Evolutionary conservation across 2,888 invertebrate genomes (phyloP), one percentile per base, ranked within the genome.

Genomic region (Graphium colonna): DNA sequence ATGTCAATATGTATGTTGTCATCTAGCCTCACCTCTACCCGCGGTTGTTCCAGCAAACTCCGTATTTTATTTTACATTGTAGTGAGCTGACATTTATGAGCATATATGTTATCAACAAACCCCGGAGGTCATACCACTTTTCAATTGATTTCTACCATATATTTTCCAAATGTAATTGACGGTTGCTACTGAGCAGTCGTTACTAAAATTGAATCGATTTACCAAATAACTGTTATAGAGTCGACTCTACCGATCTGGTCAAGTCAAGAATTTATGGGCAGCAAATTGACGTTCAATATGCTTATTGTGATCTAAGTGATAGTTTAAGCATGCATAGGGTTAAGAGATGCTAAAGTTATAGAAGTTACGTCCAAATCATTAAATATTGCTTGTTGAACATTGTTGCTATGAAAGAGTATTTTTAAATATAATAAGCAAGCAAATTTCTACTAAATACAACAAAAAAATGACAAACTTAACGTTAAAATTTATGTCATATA

Each of bases 61-160:
- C n/a, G n/a, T n/a, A n/a, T n/a, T 49, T 54, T n/a, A 10, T 31
- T 2, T 31, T 40, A 54, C 49, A 49, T 40, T 49, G 49, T 52
- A 28, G 36, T 26, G n/a, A 15, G 1, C 4, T 28, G 12, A 26
- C 43, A 13, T 31, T 38, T 33, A 3, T 8, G 31, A 31, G 18
- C 8, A 48, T 48, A 38, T 17, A 31, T 18, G 26, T 48, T 39
- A 49, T 9, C 21, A n/a, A 7, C n/a, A 44, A 3, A 38, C 39
- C 48, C 43, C 18, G 13, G 3, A 9, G 53, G 43, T 53, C 48
- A 39, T 17, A 39, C 15, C 40, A 28, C 39, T 53, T 44, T 48
- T 36, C 36, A 12, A 3, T 36, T 36, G 36, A 10, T 12, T 3
- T 36, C 1, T 12, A 36, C 4, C 36, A 12, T 36, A n/a, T 36